These are phyloP conservation scores for Pionites leucogaster DNA, from an alignment of 2,113 vertebrate genomes.

Conservation along the genomic window DNA sequence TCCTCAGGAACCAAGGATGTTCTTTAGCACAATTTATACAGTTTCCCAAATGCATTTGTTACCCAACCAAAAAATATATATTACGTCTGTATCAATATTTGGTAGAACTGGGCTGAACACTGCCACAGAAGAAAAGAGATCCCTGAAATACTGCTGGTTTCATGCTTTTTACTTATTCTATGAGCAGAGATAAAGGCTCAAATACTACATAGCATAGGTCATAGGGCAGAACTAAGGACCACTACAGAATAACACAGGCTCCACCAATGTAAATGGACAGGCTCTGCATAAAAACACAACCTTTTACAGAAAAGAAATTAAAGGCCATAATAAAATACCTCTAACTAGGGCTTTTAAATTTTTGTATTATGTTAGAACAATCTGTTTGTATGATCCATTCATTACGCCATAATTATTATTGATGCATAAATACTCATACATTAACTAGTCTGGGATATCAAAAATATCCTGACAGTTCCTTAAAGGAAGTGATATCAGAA, in stretches of 20 bases:
- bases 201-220: neutral
- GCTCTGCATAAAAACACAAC: neutral
- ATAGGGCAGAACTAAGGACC: neutral
- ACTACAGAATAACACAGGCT: neutral
- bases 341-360: neutral
- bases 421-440: neutral
- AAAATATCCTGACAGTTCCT: neutral
- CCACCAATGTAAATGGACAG: neutral
- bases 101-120: neutral
- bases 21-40: neutral
- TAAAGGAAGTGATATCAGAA: neutral
- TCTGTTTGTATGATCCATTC: neutral
- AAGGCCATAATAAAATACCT: neutral
- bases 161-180: neutral
- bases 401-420: neutral
- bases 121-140: neutral
- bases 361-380: neutral
- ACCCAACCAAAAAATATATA: neutral
- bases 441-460: neutral
- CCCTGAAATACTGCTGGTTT: neutral
- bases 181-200: neutral
- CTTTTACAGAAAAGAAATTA: neutral
- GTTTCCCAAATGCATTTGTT: neutral
- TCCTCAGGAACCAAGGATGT: neutral
- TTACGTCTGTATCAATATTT: neutral